Conservation (phyloP, 1,140 invertebrate genomes). For the Drosophila setifemur region DNA sequence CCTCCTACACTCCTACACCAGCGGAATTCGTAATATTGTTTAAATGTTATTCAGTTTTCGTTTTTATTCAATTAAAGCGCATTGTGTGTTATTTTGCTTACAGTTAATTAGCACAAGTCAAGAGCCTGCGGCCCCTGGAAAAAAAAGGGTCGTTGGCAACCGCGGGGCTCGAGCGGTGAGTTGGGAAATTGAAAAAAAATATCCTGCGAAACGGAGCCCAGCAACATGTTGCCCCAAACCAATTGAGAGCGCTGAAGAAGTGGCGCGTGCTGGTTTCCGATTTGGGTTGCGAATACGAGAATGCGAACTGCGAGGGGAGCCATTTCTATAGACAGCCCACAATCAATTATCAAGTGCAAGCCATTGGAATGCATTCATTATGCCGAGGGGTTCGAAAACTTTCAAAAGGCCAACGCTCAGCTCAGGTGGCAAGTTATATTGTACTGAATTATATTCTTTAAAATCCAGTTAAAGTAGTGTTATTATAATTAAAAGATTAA, state of each 20-base stretch:
- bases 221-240: conserved; percentile 58
- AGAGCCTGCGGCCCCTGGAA: conserved; percentile 28
- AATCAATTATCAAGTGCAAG: conserved; percentile 45
- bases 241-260: conserved; percentile 28
- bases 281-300: conserved; percentile 32
- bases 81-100: conserved; percentile 48
- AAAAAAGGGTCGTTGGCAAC: conserved; percentile 35
- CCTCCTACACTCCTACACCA: conserved; percentile 29
- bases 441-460: too few species aligned
- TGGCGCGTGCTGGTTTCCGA: conserved; percentile 41
- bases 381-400: background rate
- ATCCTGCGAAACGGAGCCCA: conserved; percentile 18
- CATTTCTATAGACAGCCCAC: conserved; percentile 40
- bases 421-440: too few species aligned
- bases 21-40: conserved; percentile 66
- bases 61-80: conserved; percentile 70
- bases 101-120: conserved; percentile 67
- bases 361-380: conserved; percentile 9
- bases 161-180: conserved; percentile 8
- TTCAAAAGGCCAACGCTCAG: background rate
- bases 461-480: too few species aligned
- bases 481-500: too few species aligned
- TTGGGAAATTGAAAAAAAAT: background rate
- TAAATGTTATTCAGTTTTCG: conserved; percentile 63
- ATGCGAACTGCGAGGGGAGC: background rate